Evolutionary conservation across 1,140 invertebrate species (phyloP).

Genomic region (Euura lappo): DNA sequence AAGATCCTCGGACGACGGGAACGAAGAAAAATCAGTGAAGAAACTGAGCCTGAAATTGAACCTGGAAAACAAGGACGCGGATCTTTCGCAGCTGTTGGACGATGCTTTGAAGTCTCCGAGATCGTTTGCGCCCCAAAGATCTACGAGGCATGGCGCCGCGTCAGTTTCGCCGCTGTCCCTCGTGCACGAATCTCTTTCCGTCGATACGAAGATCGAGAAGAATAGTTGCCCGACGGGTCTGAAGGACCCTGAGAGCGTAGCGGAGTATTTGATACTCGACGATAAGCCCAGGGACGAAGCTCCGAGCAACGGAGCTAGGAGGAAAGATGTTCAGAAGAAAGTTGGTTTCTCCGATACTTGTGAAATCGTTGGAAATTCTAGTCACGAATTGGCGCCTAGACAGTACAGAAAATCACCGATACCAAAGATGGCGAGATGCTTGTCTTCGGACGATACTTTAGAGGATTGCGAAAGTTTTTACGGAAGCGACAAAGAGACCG

Average conservation of each 20-base stretch:
- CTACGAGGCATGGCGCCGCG: not conserved
- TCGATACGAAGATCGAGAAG: conserved; percentile 40
- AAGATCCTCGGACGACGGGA: conserved; percentile 17
- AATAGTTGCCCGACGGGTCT: conserved; percentile 34
- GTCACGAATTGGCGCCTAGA: conserved; percentile 18
- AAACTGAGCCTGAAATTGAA: conserved; percentile 34
- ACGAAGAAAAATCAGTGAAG: conserved; percentile 27
- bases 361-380: conserved; percentile 31
- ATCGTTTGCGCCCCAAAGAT: not conserved
- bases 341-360: conserved; percentile 42
- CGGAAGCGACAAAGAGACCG: conserved; percentile 69
- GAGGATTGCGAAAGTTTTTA: conserved; percentile 68
- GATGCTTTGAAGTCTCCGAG: conserved; percentile 10
- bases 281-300: conserved; percentile 24
- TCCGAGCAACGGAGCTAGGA: conserved; percentile 18
- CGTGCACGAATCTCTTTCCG: conserved; percentile 16
- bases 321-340: conserved; percentile 33
- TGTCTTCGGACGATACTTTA: conserved; percentile 42
- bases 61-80: conserved; percentile 6
- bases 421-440: conserved; percentile 36
- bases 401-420: conserved; percentile 34
- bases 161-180: conserved; percentile 22
- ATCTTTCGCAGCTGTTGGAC: conserved; percentile 16
- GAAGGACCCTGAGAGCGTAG: conserved; percentile 46
- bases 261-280: conserved; percentile 51